A percentile compares a stretch with the other conserved stretches of the same genome.
Conservation (phyloP, 35 echinoderm and acorn worm genomes). For the Antedon bifida region DNA sequence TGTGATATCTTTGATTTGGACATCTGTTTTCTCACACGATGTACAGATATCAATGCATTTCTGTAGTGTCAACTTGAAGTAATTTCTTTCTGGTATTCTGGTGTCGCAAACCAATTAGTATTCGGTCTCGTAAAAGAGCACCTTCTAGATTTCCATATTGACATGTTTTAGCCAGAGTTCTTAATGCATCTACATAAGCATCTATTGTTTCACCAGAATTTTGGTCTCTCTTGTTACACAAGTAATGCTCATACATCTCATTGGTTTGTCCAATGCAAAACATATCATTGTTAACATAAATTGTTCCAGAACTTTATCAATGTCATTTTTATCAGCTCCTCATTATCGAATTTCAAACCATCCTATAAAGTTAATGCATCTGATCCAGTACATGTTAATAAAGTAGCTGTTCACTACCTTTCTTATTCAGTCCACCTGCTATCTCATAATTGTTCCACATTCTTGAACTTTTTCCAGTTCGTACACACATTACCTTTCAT, state of each 20-base stretch:
- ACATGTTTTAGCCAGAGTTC: conserved; percentile 31
- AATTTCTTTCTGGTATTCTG: conserved; percentile 18
- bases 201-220: conserved; percentile 34
- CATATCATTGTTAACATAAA: no score
- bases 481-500: no score
- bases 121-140: conserved; percentile 35
- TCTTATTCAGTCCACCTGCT: no score
- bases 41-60: conserved; percentile 17
- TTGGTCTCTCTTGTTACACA: conserved; percentile 27
- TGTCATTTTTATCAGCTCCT: background rate
- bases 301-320: background rate
- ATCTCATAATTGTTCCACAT: no score
- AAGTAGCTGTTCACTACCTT: no score
- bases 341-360: background rate
- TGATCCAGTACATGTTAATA: no score
- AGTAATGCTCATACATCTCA: conserved; percentile 39
- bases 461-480: no score
- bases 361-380: background rate
- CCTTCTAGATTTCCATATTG: conserved; percentile 25
- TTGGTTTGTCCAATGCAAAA: conserved; percentile 14
- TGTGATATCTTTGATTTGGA: conserved; percentile 10
- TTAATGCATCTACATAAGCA: conserved; percentile 23
- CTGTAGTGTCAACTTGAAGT: conserved; percentile 16
- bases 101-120: conserved; percentile 43
- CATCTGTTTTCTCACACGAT: conserved; percentile 1